Percentiles rank a stretch among this genome's conserved stretches.
Evolutionary conservation across 2,888 invertebrate species (phyloP).

Genomic region (Microdon myrmicae): DNA sequence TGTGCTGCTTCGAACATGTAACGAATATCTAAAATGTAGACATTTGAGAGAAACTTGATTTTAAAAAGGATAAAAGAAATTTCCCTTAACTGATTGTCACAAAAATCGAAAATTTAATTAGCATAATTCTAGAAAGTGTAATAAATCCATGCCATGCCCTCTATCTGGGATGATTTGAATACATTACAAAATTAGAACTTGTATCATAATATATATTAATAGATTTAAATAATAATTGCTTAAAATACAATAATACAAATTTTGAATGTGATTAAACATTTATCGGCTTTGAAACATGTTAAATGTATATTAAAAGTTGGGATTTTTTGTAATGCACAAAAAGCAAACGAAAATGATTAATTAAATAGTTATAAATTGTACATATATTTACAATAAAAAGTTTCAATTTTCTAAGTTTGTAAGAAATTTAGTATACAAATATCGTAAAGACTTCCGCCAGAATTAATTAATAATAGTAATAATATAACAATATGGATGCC

Average conservation of each 20-base stretch:
- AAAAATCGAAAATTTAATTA: too few species aligned
- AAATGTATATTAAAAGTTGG: slow-evolving; percentile 31
- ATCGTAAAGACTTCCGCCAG: slow-evolving; percentile 49
- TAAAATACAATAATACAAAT: slow-evolving; percentile 43
- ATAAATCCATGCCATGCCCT: too few species aligned
- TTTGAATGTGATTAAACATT: slow-evolving; percentile 45
- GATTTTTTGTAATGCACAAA: slow-evolving; percentile 35
- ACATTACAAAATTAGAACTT: too few species aligned
- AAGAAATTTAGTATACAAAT: slow-evolving; percentile 40
- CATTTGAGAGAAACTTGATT: too few species aligned
- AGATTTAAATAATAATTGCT: slow-evolving; percentile 23
- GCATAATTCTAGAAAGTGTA: too few species aligned
- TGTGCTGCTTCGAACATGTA: too few species aligned
- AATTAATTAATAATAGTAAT: slow-evolving; percentile 3
- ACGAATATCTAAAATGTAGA: too few species aligned
- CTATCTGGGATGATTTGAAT: too few species aligned
- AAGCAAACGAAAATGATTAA: slow-evolving; percentile 2
- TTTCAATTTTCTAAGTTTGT: slow-evolving; percentile 41
- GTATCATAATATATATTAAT: too few species aligned
- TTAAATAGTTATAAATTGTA: slow-evolving; percentile 33
- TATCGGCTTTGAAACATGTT: slow-evolving; percentile 35
- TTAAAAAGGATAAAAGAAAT: too few species aligned
- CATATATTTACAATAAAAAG: slow-evolving; percentile 21
- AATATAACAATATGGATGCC: slow-evolving; percentile 44
- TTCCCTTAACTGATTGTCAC: too few species aligned